Evolutionary conservation across 2,888 invertebrate species (phyloP), one percentile per base, ranked within the genome.

Genomic region (Seira ritae): DNA sequence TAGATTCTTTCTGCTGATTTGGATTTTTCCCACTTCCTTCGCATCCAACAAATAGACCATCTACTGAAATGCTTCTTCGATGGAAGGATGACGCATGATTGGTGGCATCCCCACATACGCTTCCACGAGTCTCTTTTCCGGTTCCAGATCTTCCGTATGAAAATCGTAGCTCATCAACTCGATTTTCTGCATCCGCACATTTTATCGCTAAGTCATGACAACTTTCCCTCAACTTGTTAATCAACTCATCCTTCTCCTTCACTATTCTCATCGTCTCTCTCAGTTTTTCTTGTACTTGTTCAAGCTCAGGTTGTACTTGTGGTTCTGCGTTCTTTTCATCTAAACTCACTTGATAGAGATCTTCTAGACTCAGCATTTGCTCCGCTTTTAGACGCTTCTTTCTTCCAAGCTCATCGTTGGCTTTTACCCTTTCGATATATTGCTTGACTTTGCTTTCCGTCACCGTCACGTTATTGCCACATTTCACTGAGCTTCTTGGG

Each of bases 201-300:
- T 87, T 88, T 62, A 88, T 79, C 10, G 85, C 83, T 17, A 88
- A 72, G n/a, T 86, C 84, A 55, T 85, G 86, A 76, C 85, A 86
- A 50, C 85, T 85, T 60, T 86, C 84, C 22, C 87, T 46, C 22
- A 88, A 31, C 74, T 88, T 85, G 15, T 84, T 74, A 19, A 88
- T 88, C 3, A 88, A 65, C 72, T 85, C 84, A 75, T 88, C 88
- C 66, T 87, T 88, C 67, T 88, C 88, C 46, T 87, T 86, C 46
- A 87, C 73, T 10, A 80, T 78, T 81, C 88, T 60, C 62, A 87
- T 68, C 0, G 86, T 86, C 77, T 84, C 71, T 22, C 86, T 55
- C 37, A 86, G 66, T 66, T 68, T 85, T 1, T 81, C 84, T 22
- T 81, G 73, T n/a, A 84, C 68, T 2, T 73, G 17, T 8, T 82